Evolutionary conservation across 2,797 vertebrate species (phyloP).

Genomic region (Cheracebus regulus): DNA sequence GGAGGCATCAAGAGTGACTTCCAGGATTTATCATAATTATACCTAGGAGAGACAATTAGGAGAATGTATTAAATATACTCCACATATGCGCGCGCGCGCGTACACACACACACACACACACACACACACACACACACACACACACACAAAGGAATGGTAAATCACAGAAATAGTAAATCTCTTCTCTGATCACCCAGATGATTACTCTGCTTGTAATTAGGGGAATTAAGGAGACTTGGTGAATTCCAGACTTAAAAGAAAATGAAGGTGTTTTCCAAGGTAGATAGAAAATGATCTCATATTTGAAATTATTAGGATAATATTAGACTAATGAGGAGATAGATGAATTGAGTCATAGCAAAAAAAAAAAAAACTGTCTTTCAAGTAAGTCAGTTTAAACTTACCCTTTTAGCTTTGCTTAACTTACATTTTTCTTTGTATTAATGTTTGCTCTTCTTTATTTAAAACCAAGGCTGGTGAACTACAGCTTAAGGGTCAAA

Average conservation of each 20-base stretch:
- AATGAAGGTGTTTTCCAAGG: not conserved
- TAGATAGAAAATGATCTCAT: not conserved
- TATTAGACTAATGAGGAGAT: not conserved
- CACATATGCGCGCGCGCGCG: no score
- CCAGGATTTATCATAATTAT: not conserved
- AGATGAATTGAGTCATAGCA: not conserved
- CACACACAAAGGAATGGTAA: not conserved
- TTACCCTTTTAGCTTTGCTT: not conserved
- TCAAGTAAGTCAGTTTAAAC: not conserved
- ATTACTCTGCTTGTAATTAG: not conserved
- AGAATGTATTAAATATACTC: not conserved
- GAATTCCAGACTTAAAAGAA: not conserved
- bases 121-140: accelerated
- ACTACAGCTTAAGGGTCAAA: not conserved
- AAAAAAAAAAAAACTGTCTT: not conserved
- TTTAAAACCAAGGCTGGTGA: not conserved
- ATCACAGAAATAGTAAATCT: not conserved
- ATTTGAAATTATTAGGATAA: not conserved
- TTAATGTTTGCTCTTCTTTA: not conserved
- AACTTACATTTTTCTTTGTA: not conserved
- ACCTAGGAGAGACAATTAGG: not conserved
- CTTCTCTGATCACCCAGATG: not conserved
- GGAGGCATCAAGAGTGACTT: not conserved
- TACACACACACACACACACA: not conserved
- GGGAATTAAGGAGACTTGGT: not conserved